These are phyloP conservation scores for Ceratotherium simum DNA, from an alignment of 2,113 vertebrate species.

Conservation along the genomic window DNA sequence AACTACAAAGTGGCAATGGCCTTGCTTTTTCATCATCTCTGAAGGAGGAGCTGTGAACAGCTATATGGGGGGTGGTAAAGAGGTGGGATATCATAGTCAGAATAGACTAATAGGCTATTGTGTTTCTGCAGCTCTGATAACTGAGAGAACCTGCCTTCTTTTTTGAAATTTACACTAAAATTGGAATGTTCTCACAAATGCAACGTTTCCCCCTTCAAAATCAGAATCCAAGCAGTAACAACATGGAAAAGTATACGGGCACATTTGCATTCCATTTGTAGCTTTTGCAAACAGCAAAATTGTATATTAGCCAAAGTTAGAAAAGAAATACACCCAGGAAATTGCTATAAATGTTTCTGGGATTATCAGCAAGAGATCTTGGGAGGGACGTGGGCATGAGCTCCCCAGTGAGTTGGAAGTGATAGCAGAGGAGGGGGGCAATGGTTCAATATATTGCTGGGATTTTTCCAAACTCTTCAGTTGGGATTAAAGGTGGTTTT, in stretches of 20 bases:
- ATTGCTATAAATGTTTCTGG: constrained; percentile 72
- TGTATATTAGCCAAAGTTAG: constrained; percentile 78
- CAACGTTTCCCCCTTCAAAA: constrained; percentile 62
- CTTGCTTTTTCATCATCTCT: constrained; percentile 76
- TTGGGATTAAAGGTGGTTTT: background rate
- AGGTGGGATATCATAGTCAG: constrained; percentile 62
- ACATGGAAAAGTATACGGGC: constrained; percentile 64
- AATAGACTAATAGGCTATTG: constrained; percentile 79
- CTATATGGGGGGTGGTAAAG: background rate
- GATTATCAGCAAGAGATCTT: constrained; percentile 78
- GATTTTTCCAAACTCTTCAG: background rate
- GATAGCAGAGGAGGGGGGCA: background rate
- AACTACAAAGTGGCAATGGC: background rate
- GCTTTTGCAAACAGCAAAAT: constrained; percentile 85
- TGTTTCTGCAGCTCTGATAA: constrained; percentile 78
- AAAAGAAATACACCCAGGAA: constrained; percentile 54
- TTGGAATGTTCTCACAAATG: constrained; percentile 72
- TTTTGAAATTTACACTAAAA: constrained; percentile 81
- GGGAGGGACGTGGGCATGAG: constrained; percentile 70
- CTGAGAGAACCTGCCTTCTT: constrained; percentile 76
- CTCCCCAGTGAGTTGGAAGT: background rate
- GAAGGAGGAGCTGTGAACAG: constrained; percentile 55
- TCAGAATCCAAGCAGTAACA: constrained; percentile 69
- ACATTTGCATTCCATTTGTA: constrained; percentile 84
- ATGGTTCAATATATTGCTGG: background rate